Base-by-base conservation (phyloP, 2,888 invertebrate species). In the Zaprionus lineosus region DNA sequence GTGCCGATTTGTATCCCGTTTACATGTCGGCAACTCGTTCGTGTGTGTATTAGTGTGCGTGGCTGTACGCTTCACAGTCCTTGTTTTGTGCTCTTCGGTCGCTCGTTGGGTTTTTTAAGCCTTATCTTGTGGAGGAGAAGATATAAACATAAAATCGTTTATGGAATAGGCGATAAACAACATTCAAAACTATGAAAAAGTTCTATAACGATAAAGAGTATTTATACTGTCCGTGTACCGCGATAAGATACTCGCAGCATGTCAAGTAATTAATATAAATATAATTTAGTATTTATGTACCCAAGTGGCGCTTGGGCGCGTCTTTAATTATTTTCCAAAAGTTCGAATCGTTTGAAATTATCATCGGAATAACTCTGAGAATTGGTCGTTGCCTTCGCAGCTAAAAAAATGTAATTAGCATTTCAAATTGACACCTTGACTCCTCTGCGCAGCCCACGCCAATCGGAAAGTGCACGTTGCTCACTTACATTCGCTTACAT, bases 371-470 rank as follows among this genome's bases (percentile, higher is more conserved):
- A 26, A 37, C 44, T 44, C 39, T 52, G 44, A 39, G 29, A 26
- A 16, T 37, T 14, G 19, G 28, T 21, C 21, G 8, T 37, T 36
- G 15, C 26, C 39, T 16, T 34, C n/a, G 34, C 5, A 29, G 33
- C 12, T 15, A 8, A 52, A 6, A 52, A 43, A 37, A 46, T 47
- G 53, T 18, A 59, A 59, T 59, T 59, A 59, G 47, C 55, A 59
- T 55, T 47, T 40, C 47, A 41, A 59, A 55, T 59, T 47, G 55
- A 47, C 59, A 47, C 59, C 59, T 59, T 59, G 53, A 59, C 36
- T 41, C 19, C 26, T 28, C 24, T 39, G 14, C 8, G 33, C 33
- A n/a, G 9, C 21, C 47, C 47, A 55, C 46, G 47, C 46, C 9
- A 33, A 40, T 39, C 51, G 36, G 6, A 41, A 41, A 41, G 29